phyloP scores from a whole-genome alignment of 2,797 vertebrate genomes.

The Crocidura indochinensis region DNA sequence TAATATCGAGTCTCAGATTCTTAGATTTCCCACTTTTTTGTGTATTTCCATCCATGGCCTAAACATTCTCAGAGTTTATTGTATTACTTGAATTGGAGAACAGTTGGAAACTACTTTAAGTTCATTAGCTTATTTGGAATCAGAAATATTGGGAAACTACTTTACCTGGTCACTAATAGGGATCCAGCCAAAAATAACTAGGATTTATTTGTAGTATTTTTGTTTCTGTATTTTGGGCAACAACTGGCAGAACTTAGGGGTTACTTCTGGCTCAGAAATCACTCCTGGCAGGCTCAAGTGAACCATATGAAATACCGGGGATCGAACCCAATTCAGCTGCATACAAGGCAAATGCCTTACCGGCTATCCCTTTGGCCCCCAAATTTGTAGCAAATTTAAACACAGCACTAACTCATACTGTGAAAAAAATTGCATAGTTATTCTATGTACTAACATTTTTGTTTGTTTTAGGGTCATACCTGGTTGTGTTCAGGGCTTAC shows the following conservation, averaged over 20 bases:
- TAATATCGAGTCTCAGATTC: background rate
- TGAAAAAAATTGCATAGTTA: constrained; percentile 36
- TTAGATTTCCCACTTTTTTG: constrained; percentile 1
- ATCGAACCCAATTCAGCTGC: too few species aligned
- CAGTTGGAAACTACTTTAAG: constrained; percentile 35
- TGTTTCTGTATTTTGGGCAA: too few species aligned
- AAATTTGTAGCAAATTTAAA: constrained; percentile 23
- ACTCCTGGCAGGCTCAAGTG: too few species aligned
- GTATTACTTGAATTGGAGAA: constrained; percentile 44
- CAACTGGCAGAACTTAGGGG: too few species aligned
- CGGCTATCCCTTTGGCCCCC: too few species aligned
- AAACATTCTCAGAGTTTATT: background rate
- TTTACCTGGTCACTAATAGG: constrained; percentile 15
- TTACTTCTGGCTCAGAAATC: too few species aligned
- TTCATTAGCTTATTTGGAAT: constrained; percentile 44
- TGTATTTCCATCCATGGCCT: constrained; percentile 23
- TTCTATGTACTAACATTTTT: background rate
- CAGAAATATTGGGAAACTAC: constrained; percentile 27
- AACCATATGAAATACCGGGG: too few species aligned
- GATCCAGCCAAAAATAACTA: constrained; percentile 50
- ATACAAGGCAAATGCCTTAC: too few species aligned
- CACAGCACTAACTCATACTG: constrained; percentile 4
- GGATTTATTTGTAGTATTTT: constrained; percentile 10
- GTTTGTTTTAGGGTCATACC: too few species aligned
- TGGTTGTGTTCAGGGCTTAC: too few species aligned